Evolutionary conservation across 2,797 vertebrate species (phyloP).

Genomic region (Poecile montanus): DNA sequence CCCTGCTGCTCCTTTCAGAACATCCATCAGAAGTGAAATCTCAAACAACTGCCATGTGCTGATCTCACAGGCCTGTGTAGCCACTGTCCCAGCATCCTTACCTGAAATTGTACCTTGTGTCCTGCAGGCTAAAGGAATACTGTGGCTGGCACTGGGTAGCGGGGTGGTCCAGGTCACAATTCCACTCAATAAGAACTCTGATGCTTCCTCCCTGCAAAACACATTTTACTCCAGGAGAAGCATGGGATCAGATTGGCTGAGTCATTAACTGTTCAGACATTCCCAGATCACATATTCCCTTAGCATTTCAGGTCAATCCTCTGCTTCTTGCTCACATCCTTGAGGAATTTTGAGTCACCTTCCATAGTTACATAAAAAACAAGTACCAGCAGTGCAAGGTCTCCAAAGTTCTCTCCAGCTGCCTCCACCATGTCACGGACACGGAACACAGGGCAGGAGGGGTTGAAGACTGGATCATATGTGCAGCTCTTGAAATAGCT

Average conservation of each 20-base stretch:
- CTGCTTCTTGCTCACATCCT: not conserved
- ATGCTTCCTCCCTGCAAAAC: slow-evolving; percentile 86
- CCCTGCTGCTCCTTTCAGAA: not conserved
- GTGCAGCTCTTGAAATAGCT: slow-evolving; percentile 77
- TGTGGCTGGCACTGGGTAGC: slow-evolving; percentile 79
- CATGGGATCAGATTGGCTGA: accelerated
- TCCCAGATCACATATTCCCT: not conserved
- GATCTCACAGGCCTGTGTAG: not conserved
- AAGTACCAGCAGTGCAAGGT: slow-evolving; percentile 69
- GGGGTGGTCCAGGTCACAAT: slow-evolving; percentile 87
- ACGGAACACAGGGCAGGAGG: slow-evolving; percentile 75
- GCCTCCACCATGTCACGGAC: slow-evolving; percentile 71
- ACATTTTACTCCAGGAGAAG: not conserved
- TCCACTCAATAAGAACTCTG: slow-evolving; percentile 85
- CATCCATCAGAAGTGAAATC: not conserved
- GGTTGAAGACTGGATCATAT: slow-evolving; percentile 50
- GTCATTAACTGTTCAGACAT: not conserved
- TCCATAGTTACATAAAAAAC: not conserved
- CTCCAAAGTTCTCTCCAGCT: slow-evolving; percentile 71
- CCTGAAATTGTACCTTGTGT: slow-evolving; percentile 92
- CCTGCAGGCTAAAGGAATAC: slow-evolving; percentile 88
- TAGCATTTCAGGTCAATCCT: too few species aligned
- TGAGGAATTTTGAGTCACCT: not conserved
- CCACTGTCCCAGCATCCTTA: slow-evolving; percentile 20
- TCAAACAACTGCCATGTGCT: accelerated